Evolutionary conservation across 1,140 invertebrate species (phyloP).

Genomic region (Protaetia brevitarsis): DNA sequence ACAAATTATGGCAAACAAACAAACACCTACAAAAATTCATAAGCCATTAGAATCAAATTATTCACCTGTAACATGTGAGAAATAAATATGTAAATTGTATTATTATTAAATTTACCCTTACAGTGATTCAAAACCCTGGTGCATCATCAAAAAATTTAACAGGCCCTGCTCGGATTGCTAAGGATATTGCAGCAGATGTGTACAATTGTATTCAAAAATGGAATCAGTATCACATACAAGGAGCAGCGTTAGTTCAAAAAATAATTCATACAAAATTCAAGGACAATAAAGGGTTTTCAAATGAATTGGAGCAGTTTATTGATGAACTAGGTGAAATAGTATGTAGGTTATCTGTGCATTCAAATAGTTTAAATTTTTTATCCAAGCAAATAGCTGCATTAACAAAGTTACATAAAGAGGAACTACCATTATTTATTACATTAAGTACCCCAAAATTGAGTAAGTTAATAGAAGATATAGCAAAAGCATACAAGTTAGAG

Average conservation of each 20-base stretch:
- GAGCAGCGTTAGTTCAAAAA: conserved; percentile 40
- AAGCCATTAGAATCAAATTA: not conserved
- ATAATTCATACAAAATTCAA: conserved; percentile 39
- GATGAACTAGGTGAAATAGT: conserved; percentile 36
- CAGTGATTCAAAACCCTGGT: conserved; percentile 42
- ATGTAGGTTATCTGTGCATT: conserved; percentile 27
- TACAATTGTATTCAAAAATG: conserved; percentile 47
- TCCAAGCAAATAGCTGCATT: conserved; percentile 37
- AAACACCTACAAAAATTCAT: conserved; percentile 18
- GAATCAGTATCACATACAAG: conserved; percentile 44
- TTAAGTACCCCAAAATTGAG: conserved; percentile 30
- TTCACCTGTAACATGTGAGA: conserved; percentile 18
- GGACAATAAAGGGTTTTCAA: conserved; percentile 30
- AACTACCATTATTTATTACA: conserved; percentile 40
- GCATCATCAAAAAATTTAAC: conserved; percentile 43
- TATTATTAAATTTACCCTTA: conserved; percentile 22
- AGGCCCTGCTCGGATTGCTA: conserved; percentile 40
- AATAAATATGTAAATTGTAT: not conserved
- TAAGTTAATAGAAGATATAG: conserved; percentile 31
- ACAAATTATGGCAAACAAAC: not conserved
- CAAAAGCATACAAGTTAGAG: conserved; percentile 40
- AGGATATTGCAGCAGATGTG: conserved; percentile 45
- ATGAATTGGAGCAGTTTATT: conserved; percentile 35
- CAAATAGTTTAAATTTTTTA: conserved; percentile 30
- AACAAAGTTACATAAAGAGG: conserved; percentile 38